Evolutionary conservation across 2,888 invertebrate genomes (phyloP).

Genomic region (Aphidius colemani): DNA sequence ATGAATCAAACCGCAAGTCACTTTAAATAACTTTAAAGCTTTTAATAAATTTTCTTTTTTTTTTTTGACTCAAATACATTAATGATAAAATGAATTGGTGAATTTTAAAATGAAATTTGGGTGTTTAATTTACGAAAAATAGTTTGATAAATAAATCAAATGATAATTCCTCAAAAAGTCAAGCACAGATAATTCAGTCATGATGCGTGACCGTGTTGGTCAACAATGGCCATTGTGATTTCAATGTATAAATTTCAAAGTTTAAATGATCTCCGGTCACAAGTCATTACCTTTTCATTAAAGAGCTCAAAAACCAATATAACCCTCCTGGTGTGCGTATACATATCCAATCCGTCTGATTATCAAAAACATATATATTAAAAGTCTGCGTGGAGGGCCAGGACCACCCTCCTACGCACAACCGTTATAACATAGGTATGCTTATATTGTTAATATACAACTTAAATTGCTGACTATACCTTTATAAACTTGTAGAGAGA

Average conservation of each 20-base stretch:
- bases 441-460: not conserved
- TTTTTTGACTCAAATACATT: too few relatives aligned
- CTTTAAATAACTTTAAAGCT: too few relatives aligned
- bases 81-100: too few relatives aligned
- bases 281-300: constrained; percentile 59
- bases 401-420: constrained; percentile 12
- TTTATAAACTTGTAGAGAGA: not conserved
- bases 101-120: too few relatives aligned
- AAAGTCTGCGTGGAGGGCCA: constrained; percentile 16
- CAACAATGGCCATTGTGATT: constrained; percentile 55
- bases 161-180: too few relatives aligned
- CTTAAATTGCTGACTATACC: too few relatives aligned
- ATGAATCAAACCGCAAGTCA: too few relatives aligned
- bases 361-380: constrained; percentile 34
- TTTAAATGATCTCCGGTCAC: constrained; percentile 58
- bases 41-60: too few relatives aligned
- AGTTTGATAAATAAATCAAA: too few relatives aligned
- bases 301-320: constrained; percentile 40
- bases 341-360: constrained; percentile 32
- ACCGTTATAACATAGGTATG: not conserved
- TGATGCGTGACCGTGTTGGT: constrained; percentile 55
- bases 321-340: constrained; percentile 11
- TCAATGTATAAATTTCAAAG: constrained; percentile 42
- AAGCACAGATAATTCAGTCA: too few relatives aligned
- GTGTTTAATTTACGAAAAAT: too few relatives aligned